These are phyloP conservation scores for Aldabrachelys gigantea DNA, from an alignment of 2,113 vertebrate genomes.

Conservation along the genomic window DNA sequence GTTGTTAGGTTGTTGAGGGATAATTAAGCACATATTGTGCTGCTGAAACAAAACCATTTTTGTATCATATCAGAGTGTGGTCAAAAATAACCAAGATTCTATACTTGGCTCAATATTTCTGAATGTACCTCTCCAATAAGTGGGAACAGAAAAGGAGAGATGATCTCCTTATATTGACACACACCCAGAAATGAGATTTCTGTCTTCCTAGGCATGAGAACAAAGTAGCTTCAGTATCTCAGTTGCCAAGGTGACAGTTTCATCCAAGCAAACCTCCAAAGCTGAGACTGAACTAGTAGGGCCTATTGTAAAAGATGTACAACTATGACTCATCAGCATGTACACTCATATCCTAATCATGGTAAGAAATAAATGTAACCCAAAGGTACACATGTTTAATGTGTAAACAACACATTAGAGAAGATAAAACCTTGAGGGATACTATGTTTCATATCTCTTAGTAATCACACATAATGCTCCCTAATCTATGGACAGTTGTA, in stretches of 20 bases:
- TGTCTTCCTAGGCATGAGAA: neutral
- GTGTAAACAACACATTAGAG: neutral
- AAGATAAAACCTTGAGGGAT: accelerated
- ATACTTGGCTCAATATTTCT: neutral
- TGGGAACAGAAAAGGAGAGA: neutral
- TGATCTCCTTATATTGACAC: neutral
- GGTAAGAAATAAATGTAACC: neutral
- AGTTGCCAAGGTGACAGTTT: neutral
- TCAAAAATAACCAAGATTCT: neutral
- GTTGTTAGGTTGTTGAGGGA: neutral
- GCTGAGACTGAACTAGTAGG: neutral
- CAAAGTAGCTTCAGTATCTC: neutral
- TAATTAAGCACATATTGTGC: accelerated
- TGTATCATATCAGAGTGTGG: accelerated
- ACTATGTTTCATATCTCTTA: neutral
- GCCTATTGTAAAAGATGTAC: neutral
- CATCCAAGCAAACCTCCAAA: neutral
- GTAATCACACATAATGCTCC: accelerated
- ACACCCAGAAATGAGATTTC: neutral
- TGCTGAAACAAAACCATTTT: neutral
- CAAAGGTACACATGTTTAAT: too few relatives aligned
- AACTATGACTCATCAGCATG: neutral
- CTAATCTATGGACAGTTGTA: neutral
- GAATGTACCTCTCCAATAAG: neutral
- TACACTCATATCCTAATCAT: neutral